Conservation (phyloP, 2,888 invertebrate genomes). For the Drosophila differens region DNA sequence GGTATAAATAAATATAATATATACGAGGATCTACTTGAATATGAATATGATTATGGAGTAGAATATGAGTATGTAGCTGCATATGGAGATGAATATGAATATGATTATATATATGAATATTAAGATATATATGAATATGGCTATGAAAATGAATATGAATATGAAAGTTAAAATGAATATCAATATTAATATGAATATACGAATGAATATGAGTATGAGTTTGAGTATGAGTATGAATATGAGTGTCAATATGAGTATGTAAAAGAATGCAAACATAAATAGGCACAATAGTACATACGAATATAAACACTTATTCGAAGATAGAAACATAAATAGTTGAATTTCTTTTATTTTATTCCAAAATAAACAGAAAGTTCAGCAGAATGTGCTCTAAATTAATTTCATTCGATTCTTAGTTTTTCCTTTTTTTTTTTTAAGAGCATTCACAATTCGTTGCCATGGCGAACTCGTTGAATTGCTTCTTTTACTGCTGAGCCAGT, state of each 20-base stretch:
- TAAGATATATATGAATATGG: background rate
- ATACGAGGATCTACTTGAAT: background rate
- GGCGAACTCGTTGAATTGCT: slow-evolving; percentile 8
- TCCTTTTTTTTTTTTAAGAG: background rate
- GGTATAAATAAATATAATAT: background rate
- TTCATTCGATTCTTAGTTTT: background rate
- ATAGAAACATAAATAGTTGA: background rate
- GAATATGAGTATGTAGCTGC: background rate
- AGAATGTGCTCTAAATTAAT: background rate
- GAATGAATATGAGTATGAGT: too few species aligned
- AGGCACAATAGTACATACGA: background rate
- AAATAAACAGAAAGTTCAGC: background rate
- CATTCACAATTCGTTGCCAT: slow-evolving; percentile 21
- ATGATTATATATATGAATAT: background rate
- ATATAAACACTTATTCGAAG: background rate
- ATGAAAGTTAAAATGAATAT: background rate
- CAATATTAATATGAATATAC: background rate
- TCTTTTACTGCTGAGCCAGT: slow-evolving; percentile 31
- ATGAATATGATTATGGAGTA: background rate
- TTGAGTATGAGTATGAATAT: background rate
- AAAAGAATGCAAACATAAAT: background rate
- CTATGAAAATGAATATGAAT: background rate
- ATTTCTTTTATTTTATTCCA: background rate
- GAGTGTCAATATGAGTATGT: background rate
- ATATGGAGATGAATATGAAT: background rate